These are phyloP conservation scores for Pardosa pseudoannulata DNA, from an alignment of 2,888 invertebrate genomes.

Conservation along the genomic window DNA sequence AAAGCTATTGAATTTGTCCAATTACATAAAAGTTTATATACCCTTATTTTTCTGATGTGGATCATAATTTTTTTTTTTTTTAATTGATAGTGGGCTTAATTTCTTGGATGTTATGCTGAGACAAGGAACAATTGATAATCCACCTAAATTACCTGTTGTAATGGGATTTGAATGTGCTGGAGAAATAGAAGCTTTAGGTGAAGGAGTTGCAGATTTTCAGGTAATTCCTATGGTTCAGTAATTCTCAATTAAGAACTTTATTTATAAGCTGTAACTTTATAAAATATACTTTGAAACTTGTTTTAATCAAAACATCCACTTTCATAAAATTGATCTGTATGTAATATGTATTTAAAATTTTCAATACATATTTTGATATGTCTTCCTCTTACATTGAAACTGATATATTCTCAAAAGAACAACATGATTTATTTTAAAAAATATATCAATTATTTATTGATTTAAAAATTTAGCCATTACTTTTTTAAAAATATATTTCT, in stretches of 20 bases:
- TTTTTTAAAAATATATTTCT: too few species aligned
- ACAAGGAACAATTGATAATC: conserved; percentile 90
- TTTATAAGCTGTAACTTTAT: neutral
- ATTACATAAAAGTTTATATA: too few species aligned
- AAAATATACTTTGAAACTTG: neutral
- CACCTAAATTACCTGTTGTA: conserved; percentile 91
- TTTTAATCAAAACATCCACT: neutral
- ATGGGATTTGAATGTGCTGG: conserved; percentile 93
- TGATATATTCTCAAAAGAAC: too few species aligned
- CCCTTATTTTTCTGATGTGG: neutral
- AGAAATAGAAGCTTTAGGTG: conserved; percentile 86
- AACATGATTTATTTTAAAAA: too few species aligned
- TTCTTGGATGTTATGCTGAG: conserved; percentile 93
- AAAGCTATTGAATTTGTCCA: too few species aligned
- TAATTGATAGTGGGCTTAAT: conserved; percentile 85
- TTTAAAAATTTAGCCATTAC: too few species aligned
- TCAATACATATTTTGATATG: too few species aligned
- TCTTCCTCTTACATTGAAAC: too few species aligned
- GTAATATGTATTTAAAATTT: too few species aligned
- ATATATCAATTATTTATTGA: too few species aligned
- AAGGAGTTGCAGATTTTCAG: conserved; percentile 87
- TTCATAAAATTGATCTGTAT: too few species aligned
- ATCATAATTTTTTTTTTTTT: neutral
- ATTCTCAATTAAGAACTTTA: neutral
- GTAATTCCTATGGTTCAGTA: too few species aligned